phyloP scores from a whole-genome alignment of 1,140 invertebrate genomes.

The Globodera ellingtonae region DNA sequence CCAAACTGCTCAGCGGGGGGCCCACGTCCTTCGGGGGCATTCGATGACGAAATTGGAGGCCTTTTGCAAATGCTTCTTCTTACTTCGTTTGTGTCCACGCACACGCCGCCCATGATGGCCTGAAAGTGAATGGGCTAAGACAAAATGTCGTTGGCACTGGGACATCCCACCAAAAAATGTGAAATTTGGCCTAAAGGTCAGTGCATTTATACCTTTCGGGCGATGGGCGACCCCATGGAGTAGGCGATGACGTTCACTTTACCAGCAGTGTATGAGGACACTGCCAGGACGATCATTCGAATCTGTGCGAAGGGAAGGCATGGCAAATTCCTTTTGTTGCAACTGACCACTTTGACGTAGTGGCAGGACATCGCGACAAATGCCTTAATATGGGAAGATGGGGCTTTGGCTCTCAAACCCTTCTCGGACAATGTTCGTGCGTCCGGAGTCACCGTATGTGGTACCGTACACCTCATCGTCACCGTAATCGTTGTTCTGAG shows the following conservation, averaged over 20 bases:
- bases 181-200: no score
- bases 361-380: slow-evolving; percentile 63
- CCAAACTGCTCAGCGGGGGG: slow-evolving; percentile 42
- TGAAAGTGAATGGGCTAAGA: slow-evolving; percentile 39
- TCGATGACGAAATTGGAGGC: background rate
- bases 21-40: slow-evolving; percentile 34
- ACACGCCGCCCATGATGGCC: slow-evolving; percentile 57
- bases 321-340: slow-evolving; percentile 31
- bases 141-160: slow-evolving; percentile 31
- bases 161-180: no score
- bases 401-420: background rate
- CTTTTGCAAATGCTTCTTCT: background rate
- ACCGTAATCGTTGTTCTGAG: slow-evolving; percentile 50
- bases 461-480: slow-evolving; percentile 62
- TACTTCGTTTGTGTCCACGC: slow-evolving; percentile 54
- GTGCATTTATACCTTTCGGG: slow-evolving; percentile 54
- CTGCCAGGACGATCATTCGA: slow-evolving; percentile 59
- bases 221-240: slow-evolving; percentile 64
- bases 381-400: background rate
- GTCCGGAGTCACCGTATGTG: slow-evolving; percentile 62
- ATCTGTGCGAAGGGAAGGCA: slow-evolving; percentile 38
- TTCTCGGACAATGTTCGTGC: slow-evolving; percentile 53
- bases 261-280: slow-evolving; percentile 55
- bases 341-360: slow-evolving; percentile 59
- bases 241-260: slow-evolving; percentile 62